phyloP scores from a whole-genome alignment of 2,797 vertebrate genomes.

The Neosilurus mollespiculum region DNA sequence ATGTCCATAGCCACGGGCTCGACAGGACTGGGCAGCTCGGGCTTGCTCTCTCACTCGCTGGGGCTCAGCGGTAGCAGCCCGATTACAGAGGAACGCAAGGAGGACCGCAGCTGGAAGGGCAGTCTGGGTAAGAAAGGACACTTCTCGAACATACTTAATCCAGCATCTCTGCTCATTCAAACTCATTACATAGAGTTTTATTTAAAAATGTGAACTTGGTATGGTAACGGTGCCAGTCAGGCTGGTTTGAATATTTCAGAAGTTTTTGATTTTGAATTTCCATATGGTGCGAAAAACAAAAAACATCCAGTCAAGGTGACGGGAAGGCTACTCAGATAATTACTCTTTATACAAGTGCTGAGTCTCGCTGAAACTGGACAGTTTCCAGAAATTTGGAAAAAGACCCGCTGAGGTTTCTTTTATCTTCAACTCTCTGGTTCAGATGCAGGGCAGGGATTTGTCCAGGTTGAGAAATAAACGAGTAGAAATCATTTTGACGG shows the following conservation, averaged over 20 bases:
- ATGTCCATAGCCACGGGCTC: constrained; percentile 90
- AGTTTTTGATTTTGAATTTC: not conserved
- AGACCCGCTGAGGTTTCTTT: not conserved
- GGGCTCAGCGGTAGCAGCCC: constrained; percentile 88
- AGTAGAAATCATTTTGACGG: not conserved
- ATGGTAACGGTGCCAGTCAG: not conserved
- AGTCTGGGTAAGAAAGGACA: constrained; percentile 82
- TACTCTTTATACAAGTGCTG: not conserved
- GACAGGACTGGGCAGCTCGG: constrained; percentile 71
- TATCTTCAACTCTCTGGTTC: not conserved
- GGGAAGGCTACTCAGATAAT: not conserved
- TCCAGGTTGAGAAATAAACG: not conserved
- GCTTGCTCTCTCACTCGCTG: constrained; percentile 85
- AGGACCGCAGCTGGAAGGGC: constrained; percentile 94
- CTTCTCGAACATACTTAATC: not conserved
- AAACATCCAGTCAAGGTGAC: not conserved
- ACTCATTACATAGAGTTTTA: not conserved
- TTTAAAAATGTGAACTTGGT: not conserved
- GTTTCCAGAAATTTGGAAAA: not conserved
- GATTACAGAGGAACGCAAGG: constrained; percentile 91
- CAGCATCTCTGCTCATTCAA: not conserved
- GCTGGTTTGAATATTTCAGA: not conserved
- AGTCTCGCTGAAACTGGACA: not conserved
- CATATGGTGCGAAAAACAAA: not conserved
- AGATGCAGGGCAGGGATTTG: not conserved